These are phyloP conservation scores for Tolypeutes matacus DNA, from an alignment of 2,797 vertebrate species.

Conservation along the genomic window DNA sequence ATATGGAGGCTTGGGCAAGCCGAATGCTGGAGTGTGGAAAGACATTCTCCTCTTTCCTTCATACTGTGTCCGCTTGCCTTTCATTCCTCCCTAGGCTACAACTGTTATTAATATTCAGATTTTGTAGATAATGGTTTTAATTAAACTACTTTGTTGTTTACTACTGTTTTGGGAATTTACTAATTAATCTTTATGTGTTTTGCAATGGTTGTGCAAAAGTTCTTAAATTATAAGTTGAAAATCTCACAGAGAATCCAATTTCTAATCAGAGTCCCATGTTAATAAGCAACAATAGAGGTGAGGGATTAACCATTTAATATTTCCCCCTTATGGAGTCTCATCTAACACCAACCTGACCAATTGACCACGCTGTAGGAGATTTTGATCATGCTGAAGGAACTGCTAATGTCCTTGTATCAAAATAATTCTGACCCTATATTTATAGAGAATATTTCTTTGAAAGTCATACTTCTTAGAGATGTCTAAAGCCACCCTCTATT, in stretches of 20 bases:
- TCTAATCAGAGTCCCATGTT: slow-evolving; percentile 69
- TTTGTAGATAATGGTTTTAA: slow-evolving; percentile 85
- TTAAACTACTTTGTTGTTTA: slow-evolving; percentile 85
- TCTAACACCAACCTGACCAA: not conserved
- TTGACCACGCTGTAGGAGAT: not conserved
- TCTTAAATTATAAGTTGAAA: slow-evolving; percentile 79
- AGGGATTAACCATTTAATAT: not conserved
- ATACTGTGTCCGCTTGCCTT: slow-evolving; percentile 37
- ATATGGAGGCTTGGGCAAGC: too few relatives aligned
- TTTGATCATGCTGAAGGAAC: not conserved
- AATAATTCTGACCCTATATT: not conserved
- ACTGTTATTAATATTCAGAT: slow-evolving; percentile 83
- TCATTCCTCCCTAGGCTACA: slow-evolving; percentile 64
- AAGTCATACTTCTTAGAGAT: not conserved
- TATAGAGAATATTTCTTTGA: not conserved
- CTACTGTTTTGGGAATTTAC: slow-evolving; percentile 85
- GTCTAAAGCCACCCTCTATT: not conserved
- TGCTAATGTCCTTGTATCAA: too few relatives aligned
- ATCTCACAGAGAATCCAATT: slow-evolving; percentile 68
- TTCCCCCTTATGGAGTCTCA: not conserved
- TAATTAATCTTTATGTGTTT: slow-evolving; percentile 87
- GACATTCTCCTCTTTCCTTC: not conserved
- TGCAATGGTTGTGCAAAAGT: slow-evolving; percentile 77
- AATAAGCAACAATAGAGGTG: slow-evolving; percentile 41
- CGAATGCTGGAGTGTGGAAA: not conserved